phyloP scores from a whole-genome alignment of 2,113 vertebrate species.

The Megalops atlanticus region DNA sequence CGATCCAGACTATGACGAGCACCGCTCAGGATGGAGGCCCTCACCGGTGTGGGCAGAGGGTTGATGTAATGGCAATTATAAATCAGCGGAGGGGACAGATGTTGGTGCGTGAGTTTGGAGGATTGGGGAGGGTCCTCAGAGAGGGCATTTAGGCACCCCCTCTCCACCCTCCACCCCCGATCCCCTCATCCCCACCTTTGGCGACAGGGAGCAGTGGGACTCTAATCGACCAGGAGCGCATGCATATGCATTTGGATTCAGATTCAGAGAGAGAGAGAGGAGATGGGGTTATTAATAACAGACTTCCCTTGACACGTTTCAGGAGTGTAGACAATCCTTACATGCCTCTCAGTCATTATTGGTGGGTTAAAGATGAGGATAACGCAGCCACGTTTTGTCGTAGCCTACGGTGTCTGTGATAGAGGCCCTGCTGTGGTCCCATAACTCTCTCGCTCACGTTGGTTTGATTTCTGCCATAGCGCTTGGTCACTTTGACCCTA shows the following conservation, averaged over 20 bases:
- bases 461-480: background rate
- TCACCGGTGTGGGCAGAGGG: background rate
- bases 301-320: conserved; percentile 72
- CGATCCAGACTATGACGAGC: background rate
- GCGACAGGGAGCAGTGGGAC: conserved; percentile 48
- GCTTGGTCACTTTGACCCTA: background rate
- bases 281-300: conserved; percentile 75
- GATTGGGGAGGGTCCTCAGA: conserved; percentile 1
- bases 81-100: conserved; percentile 68
- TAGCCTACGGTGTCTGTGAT: no score
- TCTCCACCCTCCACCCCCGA: conserved; percentile 61
- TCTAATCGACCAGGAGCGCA: conserved; percentile 66
- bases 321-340: conserved; percentile 66
- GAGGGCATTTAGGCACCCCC: conserved; percentile 10
- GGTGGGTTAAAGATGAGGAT: no score
- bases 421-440: no score
- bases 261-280: conserved; percentile 74
- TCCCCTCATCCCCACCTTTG: conserved; percentile 40
- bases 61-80: conserved; percentile 47
- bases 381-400: no score
- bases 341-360: conserved; percentile 48
- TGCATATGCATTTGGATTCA: conserved; percentile 67
- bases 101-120: conserved; percentile 55
- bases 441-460: background rate
- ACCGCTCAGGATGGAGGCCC: background rate